phyloP scores from a whole-genome alignment of 2,113 vertebrate species.

The Speoplatyrhinus poulsoni region DNA sequence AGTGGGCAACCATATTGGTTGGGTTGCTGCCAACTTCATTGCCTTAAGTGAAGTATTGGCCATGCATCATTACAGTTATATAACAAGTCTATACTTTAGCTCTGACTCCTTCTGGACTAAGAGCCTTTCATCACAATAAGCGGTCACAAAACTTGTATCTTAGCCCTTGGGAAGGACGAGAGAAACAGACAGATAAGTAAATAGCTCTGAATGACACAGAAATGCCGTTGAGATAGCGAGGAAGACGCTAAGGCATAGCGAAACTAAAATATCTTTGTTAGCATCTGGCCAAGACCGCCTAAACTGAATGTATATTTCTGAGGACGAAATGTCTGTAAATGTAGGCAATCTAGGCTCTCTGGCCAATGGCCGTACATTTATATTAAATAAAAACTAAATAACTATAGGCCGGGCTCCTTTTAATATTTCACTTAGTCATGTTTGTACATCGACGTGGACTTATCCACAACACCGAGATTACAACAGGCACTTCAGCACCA shows the following conservation, averaged over 20 bases:
- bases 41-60: background rate
- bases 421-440: background rate
- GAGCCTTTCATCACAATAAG: slow-evolving; percentile 42
- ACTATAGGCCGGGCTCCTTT: background rate
- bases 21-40: background rate
- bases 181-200: slow-evolving; percentile 46
- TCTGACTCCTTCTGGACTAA: background rate
- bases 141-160: slow-evolving; percentile 34
- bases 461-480: slow-evolving; percentile 1
- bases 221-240: slow-evolving; percentile 40
- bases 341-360: background rate
- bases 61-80: slow-evolving; percentile 20
- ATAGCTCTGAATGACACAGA: slow-evolving; percentile 44
- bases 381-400: background rate
- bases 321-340: too few species aligned
- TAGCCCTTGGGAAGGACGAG: slow-evolving; percentile 13
- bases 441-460: slow-evolving; percentile 12
- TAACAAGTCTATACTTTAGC: slow-evolving; percentile 13
- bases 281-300: slow-evolving; percentile 28
- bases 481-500: slow-evolving; percentile 69
- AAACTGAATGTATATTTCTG: background rate
- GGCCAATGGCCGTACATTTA: background rate
- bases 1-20: background rate
- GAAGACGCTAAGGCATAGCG: slow-evolving; percentile 13
- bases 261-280: slow-evolving; percentile 54